Evolutionary conservation across 1,140 invertebrate species (phyloP).

Genomic region (Marisa cornuarietis): DNA sequence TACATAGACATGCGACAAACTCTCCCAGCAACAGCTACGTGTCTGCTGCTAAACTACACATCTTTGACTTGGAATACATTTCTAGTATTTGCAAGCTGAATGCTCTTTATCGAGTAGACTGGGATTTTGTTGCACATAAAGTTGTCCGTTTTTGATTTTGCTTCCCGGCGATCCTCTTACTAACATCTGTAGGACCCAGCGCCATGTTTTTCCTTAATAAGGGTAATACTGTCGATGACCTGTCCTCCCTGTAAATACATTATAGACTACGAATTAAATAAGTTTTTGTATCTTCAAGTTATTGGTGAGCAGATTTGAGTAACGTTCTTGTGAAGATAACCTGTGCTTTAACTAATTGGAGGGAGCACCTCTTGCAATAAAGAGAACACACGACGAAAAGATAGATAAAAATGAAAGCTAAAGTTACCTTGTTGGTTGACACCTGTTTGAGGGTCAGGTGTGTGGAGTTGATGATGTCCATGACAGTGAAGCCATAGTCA

Average conservation of each 20-base stretch:
- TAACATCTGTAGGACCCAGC: slow-evolving; percentile 7
- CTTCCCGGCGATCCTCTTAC: neutral
- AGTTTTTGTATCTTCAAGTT: neutral
- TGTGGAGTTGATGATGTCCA: slow-evolving; percentile 83
- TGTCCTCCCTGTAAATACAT: slow-evolving; percentile 47
- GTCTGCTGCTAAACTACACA: too few species aligned
- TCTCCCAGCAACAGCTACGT: too few species aligned
- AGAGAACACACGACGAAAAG: too few species aligned
- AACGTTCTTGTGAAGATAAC: neutral
- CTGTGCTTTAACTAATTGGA: too few species aligned
- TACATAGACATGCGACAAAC: too few species aligned
- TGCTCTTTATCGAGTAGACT: too few species aligned
- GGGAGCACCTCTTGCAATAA: too few species aligned
- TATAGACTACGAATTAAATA: neutral
- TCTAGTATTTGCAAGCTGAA: too few species aligned
- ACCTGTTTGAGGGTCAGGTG: slow-evolving; percentile 93
- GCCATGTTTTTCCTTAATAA: slow-evolving; percentile 55
- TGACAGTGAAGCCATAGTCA: slow-evolving; percentile 93
- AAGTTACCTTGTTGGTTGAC: slow-evolving; percentile 72
- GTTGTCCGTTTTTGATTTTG: too few species aligned
- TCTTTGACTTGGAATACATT: too few species aligned
- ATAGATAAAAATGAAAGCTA: too few species aligned
- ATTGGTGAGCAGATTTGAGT: neutral
- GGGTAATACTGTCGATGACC: slow-evolving; percentile 51
- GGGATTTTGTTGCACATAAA: too few species aligned